Base-by-base conservation (phyloP, 1,140 invertebrate genomes). In the Cecropterus lyciades region DNA sequence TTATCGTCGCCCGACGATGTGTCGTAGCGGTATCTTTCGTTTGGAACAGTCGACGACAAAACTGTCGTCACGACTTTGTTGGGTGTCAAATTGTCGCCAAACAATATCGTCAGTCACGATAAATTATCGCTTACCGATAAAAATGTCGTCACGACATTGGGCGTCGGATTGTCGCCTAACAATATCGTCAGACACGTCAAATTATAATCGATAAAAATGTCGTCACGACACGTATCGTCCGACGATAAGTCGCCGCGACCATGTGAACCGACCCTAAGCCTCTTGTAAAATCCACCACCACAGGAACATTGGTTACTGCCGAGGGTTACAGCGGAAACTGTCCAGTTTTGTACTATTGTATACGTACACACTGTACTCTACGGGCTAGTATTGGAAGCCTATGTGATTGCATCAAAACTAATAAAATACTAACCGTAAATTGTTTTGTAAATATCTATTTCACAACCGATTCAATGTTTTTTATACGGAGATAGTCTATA, bases 231-330 rank as follows among this genome's bases (percentile, higher is more conserved):
- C 1, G 0, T 33, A 8, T 33, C 30, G 30, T 33, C 9, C 30
- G 7, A n/a, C 37, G 37, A 40, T 40, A 40, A 40, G n/a, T 40
- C 37, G 37, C 5, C 37, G n/a, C 7, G 11, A 13, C 10, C 37
- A 9, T 1, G 37, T 10, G 37, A 40, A n/a, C 37, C n/a, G 37
- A 13, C 37, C n/a, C 37, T 48, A 75, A 82, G 73, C 73, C 80
- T 80, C 80, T 77, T 59, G 43, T 52, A 64, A 55, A 56, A 51
- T 82, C 88, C 86, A 88, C 85, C 85, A 89, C 88, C 88, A 76
- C 66, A 70, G 79, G 76, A 79, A 83, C 78, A 75, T 72, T 79
- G 24, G 80, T 86, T 87, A 84, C 77, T 78, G 72, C 70, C 72
- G 70, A 65, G 72, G 80, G 82, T 89, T 89, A 89, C 86, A 83